Evolutionary conservation across 1,140 invertebrate species (phyloP), one percentile per base, ranked within the genome.

Genomic region (Anastrepha obliqua): DNA sequence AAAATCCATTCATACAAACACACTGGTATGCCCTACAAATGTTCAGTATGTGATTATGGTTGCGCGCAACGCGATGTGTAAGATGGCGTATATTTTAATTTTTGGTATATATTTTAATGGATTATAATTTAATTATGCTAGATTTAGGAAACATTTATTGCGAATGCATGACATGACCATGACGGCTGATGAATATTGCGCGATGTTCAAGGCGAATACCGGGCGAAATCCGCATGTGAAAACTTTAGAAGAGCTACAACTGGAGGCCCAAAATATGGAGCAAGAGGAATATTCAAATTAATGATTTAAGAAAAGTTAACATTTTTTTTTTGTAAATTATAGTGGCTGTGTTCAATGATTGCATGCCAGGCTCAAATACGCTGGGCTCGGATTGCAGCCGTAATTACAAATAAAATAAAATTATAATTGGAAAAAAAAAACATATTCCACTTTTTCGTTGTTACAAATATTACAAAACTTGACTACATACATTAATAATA

Each of bases 31-130:
- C 74, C 74, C 44, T 81, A 81, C 20, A 55, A n/a, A 55, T 81
- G 74, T 81, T 29, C 74, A 0, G 74, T 81, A 2, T 81, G 74
- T 55, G n/a, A 55, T 11, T 81, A 81, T n/a, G 74, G 47, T 3
- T 81, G 74, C 44, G 74, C 74, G n/a, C 74, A 81, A 15, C 74
- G 74, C 29, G 74, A 81, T 55, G 47, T 81, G 74, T 81, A 55
- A 81, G 74, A 5, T 9, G 51, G 6, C 11, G 51, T 8, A 55
- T 8, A 55, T 55, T 55, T 11, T 11, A 8, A 55, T 55, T 6
- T 55, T 55, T 2, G 6, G 51, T 55, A 55, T 55, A 55, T 55
- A 8, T 8, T 55, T 55, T 55, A 55, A 55, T 55, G 6, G 6
- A 55, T 55, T 55, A 1, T 55, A 55, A 55, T 11, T 55, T 1